These are phyloP conservation scores for Carollia perspicillata DNA, from an alignment of 2,113 vertebrate genomes.

Conservation along the genomic window DNA sequence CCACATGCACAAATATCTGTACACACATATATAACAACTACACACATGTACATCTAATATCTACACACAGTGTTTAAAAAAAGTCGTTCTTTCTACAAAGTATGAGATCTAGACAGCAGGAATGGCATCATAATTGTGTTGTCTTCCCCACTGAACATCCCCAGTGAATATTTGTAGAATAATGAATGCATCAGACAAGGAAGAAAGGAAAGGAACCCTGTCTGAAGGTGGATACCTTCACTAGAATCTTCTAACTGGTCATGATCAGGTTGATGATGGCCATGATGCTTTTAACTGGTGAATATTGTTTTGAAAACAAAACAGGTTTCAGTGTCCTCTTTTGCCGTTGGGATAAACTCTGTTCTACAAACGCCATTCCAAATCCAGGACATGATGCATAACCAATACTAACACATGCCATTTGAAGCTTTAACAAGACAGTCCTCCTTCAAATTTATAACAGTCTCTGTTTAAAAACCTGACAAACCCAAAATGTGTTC, in stretches of 20 bases:
- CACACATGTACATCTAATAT: background rate
- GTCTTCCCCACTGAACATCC: background rate
- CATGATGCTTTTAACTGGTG: background rate
- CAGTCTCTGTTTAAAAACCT: constrained; percentile 85
- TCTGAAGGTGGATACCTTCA: background rate
- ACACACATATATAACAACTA: background rate
- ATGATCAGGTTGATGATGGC: background rate
- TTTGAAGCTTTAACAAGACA: constrained; percentile 78
- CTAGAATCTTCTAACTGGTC: background rate
- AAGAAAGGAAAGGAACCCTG: background rate
- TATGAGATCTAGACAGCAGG: background rate
- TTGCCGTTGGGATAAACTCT: background rate
- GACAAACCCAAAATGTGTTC: constrained; percentile 86
- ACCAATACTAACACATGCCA: constrained; percentile 70
- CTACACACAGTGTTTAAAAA: background rate
- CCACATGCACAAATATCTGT: background rate
- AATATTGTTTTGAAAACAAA: constrained; percentile 19
- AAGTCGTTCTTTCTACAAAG: background rate
- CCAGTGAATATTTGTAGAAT: background rate
- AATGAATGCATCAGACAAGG: background rate
- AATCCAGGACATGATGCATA: background rate
- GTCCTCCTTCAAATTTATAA: constrained; percentile 84
- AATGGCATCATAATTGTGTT: background rate
- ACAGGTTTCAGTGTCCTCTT: background rate
- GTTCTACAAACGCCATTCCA: background rate